Evolutionary conservation across 1,140 invertebrate genomes (phyloP), one percentile per base, ranked within the genome.

Genomic region (Metaphire vulgaris): DNA sequence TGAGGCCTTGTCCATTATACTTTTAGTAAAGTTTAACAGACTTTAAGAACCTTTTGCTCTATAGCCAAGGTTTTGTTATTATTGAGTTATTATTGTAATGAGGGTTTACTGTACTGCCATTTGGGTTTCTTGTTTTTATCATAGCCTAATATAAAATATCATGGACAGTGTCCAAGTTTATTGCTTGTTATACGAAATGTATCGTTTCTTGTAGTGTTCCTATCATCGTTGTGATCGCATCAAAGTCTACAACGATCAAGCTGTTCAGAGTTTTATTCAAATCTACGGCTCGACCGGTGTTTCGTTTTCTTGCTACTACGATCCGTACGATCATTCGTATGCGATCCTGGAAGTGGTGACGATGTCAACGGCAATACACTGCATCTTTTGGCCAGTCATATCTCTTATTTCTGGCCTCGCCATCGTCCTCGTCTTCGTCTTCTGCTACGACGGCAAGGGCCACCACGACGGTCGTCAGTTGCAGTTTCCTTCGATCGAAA

Each of bases 311-410:
- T 56, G 41, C 41, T 56, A 56, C 41, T 56, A 56, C 41, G 41
- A 56, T 21, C 41, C 41, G 21, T 56, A 56, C 41, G 41, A 56
- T 56, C 41, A 56, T 21, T 32, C 26, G 14, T 78, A 74, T 65
- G 74, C 66, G 26, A 29, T 78, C 14, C 66, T 75, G 31, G 74
- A 68, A 1, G 41, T 78, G 12, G 77, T 78, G 28, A 74, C 31
- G 33, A 21, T 33, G 26, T 29, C 33, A 28, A 75, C 32, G 34
- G 74, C 74, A 33, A 65, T 78, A 41, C 72, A 78, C 74, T 74
- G 77, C 69, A 74, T 78, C 66, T 73, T 78, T n/a, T 78, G 77
- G 77, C 77, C 77, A 41, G 34, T 74, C 28, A 21, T 78, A n/a
- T 66, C 73, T 33, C 68, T 78, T 32, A 31, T 77, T 29, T 67